Base-by-base conservation (phyloP, 1,140 invertebrate genomes). In the Magallana gigas region DNA sequence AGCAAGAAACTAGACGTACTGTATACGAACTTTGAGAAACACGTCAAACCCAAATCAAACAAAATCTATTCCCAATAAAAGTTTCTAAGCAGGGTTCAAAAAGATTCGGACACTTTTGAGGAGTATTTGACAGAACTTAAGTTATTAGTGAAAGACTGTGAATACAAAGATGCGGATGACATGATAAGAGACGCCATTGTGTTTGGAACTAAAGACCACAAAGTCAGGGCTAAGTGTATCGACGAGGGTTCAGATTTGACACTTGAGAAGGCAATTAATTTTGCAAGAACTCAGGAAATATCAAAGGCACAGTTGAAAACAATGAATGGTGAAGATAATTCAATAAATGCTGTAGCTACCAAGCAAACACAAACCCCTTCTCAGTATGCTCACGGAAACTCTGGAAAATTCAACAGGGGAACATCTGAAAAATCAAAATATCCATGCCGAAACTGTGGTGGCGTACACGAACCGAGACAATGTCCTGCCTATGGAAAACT, bases 151-250 rank as follows among this genome's bases (percentile, higher is more conserved):
- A 81, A 81, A 36, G 76, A 81, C 76, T 81, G 76, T 81, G 76
- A 57, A 16, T 81, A 81, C 76, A 9, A 4, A 89, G 86, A 82
- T 18, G 56, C 57, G 57, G 57, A 83, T 11, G 82, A 36, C 36
- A 83, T 83, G 57, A 57, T 83, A 14, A 12, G 82, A 12, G 82
- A 83, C 18, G 57, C 36, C 8, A 83, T 83, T 59, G 82, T 83
- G n/a, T 83, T 83, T 36, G 76, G 76, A 56, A 48, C 76, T 12
- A 81, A 81, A 36, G 86, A 58, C 23, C 85, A 56, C 29, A 87
- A 90, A 83, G 84, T 87, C 8, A 57, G 89, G 71, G 86, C 89
- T 64, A 88, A 88, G 80, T 83, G 88, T 0, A 85, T 90, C 1
- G 68, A 85, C 57, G 62, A 87, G 29, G 86, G 88, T 18, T 84